A percentile compares a stretch with the other conserved stretches of the same genome.
Conservation (phyloP, 2,888 invertebrate genomes). For the Melieria crassipennis region DNA sequence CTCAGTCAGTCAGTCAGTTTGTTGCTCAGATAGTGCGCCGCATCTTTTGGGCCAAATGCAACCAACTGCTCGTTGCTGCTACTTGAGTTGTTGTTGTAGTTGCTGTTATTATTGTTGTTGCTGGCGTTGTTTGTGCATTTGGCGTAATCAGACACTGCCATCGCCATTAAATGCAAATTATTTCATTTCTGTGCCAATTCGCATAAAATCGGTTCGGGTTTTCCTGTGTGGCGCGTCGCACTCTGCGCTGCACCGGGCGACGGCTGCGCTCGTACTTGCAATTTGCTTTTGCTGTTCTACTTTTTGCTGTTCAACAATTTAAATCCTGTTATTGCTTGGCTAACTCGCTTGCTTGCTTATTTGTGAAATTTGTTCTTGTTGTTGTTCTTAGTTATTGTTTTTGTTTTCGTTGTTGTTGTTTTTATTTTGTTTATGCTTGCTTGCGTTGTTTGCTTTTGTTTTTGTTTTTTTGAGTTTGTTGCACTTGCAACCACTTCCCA, state of each 20-base stretch:
- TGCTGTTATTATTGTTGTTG: no score
- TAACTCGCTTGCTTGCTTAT: background rate
- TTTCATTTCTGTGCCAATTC: conserved; percentile 38
- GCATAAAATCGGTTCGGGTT: background rate
- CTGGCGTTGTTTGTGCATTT: background rate
- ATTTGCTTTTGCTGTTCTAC: background rate
- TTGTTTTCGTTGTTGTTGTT: background rate
- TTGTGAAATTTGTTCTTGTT: background rate
- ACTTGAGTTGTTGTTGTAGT: no score
- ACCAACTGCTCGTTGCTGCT: no score
- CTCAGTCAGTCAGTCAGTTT: no score
- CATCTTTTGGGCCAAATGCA: no score
- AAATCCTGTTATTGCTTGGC: no score
- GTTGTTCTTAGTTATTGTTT: background rate
- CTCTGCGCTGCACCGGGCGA: background rate
- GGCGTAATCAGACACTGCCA: conserved; percentile 32
- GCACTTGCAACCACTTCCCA: background rate
- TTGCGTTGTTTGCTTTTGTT: background rate
- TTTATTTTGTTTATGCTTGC: background rate
- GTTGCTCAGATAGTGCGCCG: no score
- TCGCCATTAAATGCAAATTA: conserved; percentile 46
- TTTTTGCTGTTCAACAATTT: background rate
- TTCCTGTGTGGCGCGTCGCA: conserved; percentile 1
- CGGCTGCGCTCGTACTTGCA: conserved; percentile 13
- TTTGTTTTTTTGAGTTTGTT: background rate